Evolutionary conservation across 2,113 vertebrate genomes (phyloP), one percentile per base, ranked within the genome.

Genomic region (Anhinga rufa): DNA sequence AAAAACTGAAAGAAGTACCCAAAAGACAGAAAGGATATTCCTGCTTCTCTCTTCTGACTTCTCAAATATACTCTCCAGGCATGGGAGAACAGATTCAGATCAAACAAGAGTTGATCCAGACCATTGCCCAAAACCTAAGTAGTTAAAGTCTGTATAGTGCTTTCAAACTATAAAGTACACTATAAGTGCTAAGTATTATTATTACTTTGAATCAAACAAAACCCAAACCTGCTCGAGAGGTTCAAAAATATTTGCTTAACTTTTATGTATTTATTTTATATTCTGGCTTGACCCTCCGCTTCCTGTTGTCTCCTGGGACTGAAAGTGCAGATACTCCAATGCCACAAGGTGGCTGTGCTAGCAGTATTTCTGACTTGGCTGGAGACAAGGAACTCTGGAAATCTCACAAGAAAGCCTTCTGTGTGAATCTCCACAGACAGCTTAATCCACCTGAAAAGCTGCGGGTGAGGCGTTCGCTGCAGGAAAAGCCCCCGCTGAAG

Each of bases 171-270:
- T 88, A 93, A 97, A 97, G 46, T 92, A 74, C 75, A 34, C 70
- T 70, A 0, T 88, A 97, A 97, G 95, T 95, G 91, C 84, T 95
- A 97, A 95, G 78, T 97, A 90, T 88, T 97, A 96, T 95, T 95
- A 95, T 93, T 95, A 80, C 91, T 82, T 82, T 86, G 95, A 97
- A 94, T 94, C 89, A 97, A 97, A 97, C 78, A 97, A 94, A 97
- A 92, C 71, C 66, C 91, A 91, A 96, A 91, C 58, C 91, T 95
- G 89, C 77, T 86, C 5, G 14, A 94, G 78, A 91, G 81, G 86
- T 97, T 95, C 12, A 90, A 97, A 96, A 97, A 97, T 96, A 97
- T 97, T 97, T 97, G 92, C 92, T 96, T 95, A 96, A 95, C 86
- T 95, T 95, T 92, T 90, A 96, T 77, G 92, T 97, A 96, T 96